phyloP scores from a whole-genome alignment of 1,140 invertebrate species.

The Aricia agestis region DNA sequence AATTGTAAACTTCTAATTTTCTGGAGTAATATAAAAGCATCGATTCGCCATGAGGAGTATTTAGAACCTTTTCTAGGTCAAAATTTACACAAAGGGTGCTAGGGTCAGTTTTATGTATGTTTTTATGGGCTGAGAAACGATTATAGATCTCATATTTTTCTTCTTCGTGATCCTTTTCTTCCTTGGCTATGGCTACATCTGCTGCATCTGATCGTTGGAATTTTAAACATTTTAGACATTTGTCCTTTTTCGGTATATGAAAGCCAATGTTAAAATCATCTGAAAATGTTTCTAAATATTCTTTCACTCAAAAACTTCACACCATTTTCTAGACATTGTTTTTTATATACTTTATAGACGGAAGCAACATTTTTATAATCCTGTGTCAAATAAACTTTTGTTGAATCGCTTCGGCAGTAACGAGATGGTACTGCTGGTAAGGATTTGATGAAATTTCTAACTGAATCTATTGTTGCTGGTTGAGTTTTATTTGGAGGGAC shows the following conservation, averaged over 20 bases:
- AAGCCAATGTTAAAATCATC: slow-evolving; percentile 40
- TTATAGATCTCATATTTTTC: slow-evolving; percentile 29
- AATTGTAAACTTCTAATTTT: slow-evolving; percentile 24
- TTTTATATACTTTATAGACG: slow-evolving; percentile 31
- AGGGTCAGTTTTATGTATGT: slow-evolving; percentile 26
- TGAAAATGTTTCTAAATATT: slow-evolving; percentile 38
- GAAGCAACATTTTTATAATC: slow-evolving; percentile 33
- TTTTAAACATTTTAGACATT: slow-evolving; percentile 29
- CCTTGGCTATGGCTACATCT: slow-evolving; percentile 10
- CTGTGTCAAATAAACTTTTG: slow-evolving; percentile 29
- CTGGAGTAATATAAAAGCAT: slow-evolving; percentile 23
- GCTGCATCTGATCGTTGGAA: slow-evolving; percentile 4
- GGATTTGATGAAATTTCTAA: slow-evolving; percentile 31
- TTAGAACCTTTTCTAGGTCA: slow-evolving; percentile 38
- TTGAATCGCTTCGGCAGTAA: slow-evolving; percentile 30
- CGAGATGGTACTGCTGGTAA: slow-evolving; percentile 37
- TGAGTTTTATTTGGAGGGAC: slow-evolving; percentile 34
- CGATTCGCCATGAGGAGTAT: slow-evolving; percentile 22
- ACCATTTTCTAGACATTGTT: slow-evolving; percentile 20
- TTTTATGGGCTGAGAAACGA: slow-evolving; percentile 23
- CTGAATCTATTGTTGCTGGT: slow-evolving; percentile 19
- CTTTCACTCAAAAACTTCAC: slow-evolving; percentile 28
- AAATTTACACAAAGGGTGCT: slow-evolving; percentile 29
- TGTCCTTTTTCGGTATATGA: slow-evolving; percentile 42
- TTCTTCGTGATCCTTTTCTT: slow-evolving; percentile 18